These are phyloP conservation scores for Drosophila mimetica DNA, from an alignment of 2,888 invertebrate genomes.

Conservation along the genomic window DNA sequence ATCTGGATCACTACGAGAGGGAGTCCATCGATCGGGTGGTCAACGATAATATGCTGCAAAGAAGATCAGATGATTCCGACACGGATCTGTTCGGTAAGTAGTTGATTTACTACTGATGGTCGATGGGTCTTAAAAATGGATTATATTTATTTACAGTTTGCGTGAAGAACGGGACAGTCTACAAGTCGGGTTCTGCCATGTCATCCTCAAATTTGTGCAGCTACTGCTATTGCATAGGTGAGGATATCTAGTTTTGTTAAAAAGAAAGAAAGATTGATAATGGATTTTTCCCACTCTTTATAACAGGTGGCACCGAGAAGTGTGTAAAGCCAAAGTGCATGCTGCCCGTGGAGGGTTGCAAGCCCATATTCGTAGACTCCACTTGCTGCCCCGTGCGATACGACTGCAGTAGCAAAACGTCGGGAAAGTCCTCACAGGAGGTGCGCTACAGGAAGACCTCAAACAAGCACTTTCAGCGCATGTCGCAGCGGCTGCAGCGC, in stretches of 20 bases:
- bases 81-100: slow-evolving; percentile 77
- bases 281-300: background rate
- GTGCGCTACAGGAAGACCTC: slow-evolving; percentile 80
- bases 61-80: slow-evolving; percentile 83
- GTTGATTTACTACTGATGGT: background rate
- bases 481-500: slow-evolving; percentile 82
- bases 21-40: slow-evolving; percentile 83
- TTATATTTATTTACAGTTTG: slow-evolving; percentile 68
- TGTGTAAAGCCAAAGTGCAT: slow-evolving; percentile 93
- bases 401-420: slow-evolving; percentile 86
- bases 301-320: slow-evolving; percentile 86
- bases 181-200: slow-evolving; percentile 89
- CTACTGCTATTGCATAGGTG: slow-evolving; percentile 92
- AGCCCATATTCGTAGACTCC: slow-evolving; percentile 84
- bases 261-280: too few species aligned
- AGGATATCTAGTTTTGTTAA: background rate
- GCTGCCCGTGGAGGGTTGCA: slow-evolving; percentile 88
- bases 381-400: slow-evolving; percentile 93
- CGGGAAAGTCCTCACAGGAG: slow-evolving; percentile 81
- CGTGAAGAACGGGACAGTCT: slow-evolving; percentile 83
- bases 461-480: slow-evolving; percentile 82
- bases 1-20: slow-evolving; percentile 82
- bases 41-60: slow-evolving; percentile 81
- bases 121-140: too few species aligned
- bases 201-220: slow-evolving; percentile 91